Base-by-base conservation (phyloP, 1,140 invertebrate genomes). In the Drosophila grimshawi region DNA sequence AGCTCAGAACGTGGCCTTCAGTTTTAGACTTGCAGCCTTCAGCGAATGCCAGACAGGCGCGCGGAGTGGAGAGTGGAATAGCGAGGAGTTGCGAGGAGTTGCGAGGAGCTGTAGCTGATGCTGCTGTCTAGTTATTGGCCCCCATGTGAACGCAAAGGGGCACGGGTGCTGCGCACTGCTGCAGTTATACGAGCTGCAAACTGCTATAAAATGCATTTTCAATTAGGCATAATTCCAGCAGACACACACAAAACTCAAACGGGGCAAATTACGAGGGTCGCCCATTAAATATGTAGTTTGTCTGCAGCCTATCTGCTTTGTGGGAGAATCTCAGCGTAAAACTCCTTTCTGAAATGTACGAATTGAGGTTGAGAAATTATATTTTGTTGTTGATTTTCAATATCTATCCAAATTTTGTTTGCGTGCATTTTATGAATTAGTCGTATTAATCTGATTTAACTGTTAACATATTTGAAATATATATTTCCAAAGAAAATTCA, bases 161-260 rank as follows among this genome's bases (percentile, higher is more conserved):
- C 35, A 45, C 27, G 19, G 27, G 2, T 33, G 49, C 19, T 19
- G 5, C 2, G 35, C 2, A 11, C 19, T 19, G 71, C 51, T 39
- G 53, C 41, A 59, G 75, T 63, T 77, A 78, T 63, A 66, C 71
- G 76, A 68, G 62, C 63, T 71, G 76, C 63, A 57, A 83, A 68
- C 73, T 79, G 65, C 76, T 82, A 79, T 86, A 86, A 81, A 86
- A 86, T 86, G 82, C 82, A 86, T 86, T 86, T 86, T 86, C 82
- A 86, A 86, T 86, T 81, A 81, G 82, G 67, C 69, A 86, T 81
- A 81, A 81, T 86, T 86, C 74, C 64, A 80, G 77, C 79, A 66
- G 79, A 76, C 71, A 53, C 51, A 55, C 39, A 41, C 7, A 41
- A 55, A 62, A 56, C 37, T 2, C 30, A 19, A 68, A 37, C 35